Conservation (phyloP, 2,797 vertebrate species). For the Chelon labrosus region DNA sequence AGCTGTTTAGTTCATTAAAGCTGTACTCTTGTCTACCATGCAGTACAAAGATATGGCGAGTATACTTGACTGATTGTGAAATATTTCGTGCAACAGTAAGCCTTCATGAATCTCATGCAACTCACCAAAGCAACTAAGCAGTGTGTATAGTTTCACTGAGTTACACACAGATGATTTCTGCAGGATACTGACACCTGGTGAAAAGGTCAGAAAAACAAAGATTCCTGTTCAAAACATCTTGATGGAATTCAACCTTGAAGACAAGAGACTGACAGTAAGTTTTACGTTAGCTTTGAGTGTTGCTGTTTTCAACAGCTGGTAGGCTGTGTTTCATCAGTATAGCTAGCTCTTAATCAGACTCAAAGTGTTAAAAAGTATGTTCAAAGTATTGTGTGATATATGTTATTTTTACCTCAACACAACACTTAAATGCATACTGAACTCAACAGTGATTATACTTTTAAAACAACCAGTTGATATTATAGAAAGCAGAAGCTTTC, state of each 20-base stretch:
- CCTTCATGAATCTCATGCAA: constrained; percentile 65
- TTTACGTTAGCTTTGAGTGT: constrained; percentile 15
- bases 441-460: not conserved
- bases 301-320: constrained; percentile 14
- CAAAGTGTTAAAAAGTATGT: not conserved
- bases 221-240: constrained; percentile 54
- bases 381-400: not conserved
- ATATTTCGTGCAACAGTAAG: constrained; percentile 43
- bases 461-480: not conserved
- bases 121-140: constrained; percentile 70
- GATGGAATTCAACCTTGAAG: constrained; percentile 18
- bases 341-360: not conserved
- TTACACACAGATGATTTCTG: constrained; percentile 56
- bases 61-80: constrained; percentile 10
- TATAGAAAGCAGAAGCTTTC: constrained; percentile 5
- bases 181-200: constrained; percentile 67
- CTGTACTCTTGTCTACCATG: constrained; percentile 37
- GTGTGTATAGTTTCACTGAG: constrained; percentile 57
- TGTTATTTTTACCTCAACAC: not conserved
- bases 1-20: not conserved
- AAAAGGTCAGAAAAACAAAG: constrained; percentile 77
- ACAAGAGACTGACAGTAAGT: constrained; percentile 23
- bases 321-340: constrained; percentile 10
- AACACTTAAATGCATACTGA: not conserved
- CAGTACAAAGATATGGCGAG: constrained; percentile 14